phyloP scores from a whole-genome alignment of 2,888 invertebrate species.

The Didymodactylos carnosus region DNA sequence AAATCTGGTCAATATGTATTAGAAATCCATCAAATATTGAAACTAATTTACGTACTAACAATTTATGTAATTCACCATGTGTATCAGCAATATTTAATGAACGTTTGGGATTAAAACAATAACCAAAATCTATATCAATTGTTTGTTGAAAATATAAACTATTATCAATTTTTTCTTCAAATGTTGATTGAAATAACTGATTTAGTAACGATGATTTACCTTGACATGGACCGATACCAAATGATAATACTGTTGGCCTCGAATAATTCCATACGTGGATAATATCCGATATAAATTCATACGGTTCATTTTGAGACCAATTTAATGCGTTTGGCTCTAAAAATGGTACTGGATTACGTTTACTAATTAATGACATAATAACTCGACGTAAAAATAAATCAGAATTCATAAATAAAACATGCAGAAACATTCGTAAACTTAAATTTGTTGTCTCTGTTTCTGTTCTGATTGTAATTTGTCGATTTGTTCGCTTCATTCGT shows the following conservation, averaged over 20 bases:
- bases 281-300: neutral
- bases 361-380: neutral
- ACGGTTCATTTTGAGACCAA: too few species aligned
- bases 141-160: neutral
- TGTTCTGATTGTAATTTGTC: too few species aligned
- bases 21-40: too few species aligned
- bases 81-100: neutral
- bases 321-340: neutral
- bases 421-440: neutral
- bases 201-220: neutral
- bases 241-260: neutral
- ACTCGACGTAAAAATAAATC: neutral
- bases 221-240: neutral
- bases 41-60: neutral
- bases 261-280: neutral
- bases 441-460: neutral
- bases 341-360: neutral
- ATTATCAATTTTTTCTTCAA: neutral
- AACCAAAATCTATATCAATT: neutral
- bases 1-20: too few species aligned
- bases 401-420: neutral
- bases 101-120: neutral
- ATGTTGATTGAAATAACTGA: neutral
- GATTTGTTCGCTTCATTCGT: too few species aligned
- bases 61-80: neutral